phyloP scores from a whole-genome alignment of 23 tunicate genomes.

The Oikopleura albicans region DNA sequence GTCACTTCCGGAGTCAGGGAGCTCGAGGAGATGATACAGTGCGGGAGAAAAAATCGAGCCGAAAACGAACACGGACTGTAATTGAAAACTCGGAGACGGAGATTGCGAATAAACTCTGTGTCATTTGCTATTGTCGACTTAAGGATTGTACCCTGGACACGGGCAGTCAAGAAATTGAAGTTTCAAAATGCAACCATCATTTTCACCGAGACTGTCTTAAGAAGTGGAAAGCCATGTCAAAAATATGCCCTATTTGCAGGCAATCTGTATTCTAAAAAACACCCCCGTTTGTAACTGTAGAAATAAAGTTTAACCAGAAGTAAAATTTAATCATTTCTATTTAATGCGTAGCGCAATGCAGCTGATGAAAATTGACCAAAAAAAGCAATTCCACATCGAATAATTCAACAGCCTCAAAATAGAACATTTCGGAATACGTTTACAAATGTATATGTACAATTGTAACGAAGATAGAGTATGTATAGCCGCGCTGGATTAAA shows the following conservation, averaged over 20 bases:
- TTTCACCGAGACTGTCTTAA: neutral
- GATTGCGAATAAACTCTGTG: neutral
- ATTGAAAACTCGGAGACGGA: neutral
- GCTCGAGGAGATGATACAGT: neutral
- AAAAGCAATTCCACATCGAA: too few species aligned
- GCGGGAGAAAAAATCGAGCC: too few species aligned
- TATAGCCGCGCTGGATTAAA: too few species aligned
- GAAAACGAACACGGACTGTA: neutral
- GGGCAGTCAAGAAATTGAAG: neutral
- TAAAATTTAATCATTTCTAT: too few species aligned
- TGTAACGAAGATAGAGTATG: too few species aligned
- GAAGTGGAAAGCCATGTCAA: neutral
- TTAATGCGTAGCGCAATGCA: too few species aligned
- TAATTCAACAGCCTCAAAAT: too few species aligned
- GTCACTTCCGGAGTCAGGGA: neutral
- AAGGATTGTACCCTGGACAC: neutral
- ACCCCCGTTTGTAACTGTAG: too few species aligned
- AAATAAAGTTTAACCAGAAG: too few species aligned
- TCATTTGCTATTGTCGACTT: constrained; percentile 3
- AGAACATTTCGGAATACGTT: too few species aligned
- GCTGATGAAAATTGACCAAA: too few species aligned
- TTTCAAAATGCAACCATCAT: neutral
- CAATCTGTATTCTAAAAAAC: neutral
- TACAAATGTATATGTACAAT: too few species aligned
- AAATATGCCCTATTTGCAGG: neutral